These are phyloP conservation scores for Polydrusus tereticollis DNA, from an alignment of 2,888 invertebrate genomes.

Conservation along the genomic window DNA sequence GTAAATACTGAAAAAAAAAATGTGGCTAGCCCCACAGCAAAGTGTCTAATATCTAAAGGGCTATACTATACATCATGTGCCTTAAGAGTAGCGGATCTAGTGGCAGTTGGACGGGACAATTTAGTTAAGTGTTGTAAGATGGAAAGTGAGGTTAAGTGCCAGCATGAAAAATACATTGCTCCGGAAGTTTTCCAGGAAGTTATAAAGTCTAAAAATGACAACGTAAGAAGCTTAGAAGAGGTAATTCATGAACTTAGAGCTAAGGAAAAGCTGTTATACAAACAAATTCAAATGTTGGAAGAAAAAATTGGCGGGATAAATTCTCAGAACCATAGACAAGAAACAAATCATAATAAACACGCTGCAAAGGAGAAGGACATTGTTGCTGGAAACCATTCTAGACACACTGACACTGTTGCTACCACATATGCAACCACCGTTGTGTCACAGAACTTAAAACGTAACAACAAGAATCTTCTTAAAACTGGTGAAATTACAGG, in stretches of 20 bases:
- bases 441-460: not conserved
- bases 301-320: constrained; percentile 2
- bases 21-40: not conserved
- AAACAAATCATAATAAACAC: no score
- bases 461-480: not conserved
- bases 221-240: not conserved
- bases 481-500: not conserved
- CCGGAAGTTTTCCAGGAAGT: not conserved
- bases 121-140: constrained; percentile 2
- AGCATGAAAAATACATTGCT: not conserved
- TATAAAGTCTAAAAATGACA: not conserved
- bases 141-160: not conserved
- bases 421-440: not conserved
- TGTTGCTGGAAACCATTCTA: no score
- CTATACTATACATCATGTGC: constrained; percentile 54
- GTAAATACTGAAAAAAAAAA: not conserved
- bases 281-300: not conserved
- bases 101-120: constrained; percentile 16
- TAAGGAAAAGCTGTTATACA: not conserved
- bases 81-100: constrained; percentile 11
- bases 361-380: no score
- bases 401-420: no score
- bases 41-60: constrained; percentile 12
- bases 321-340: not conserved
- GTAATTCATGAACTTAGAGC: not conserved